phyloP scores from a whole-genome alignment of 92 coral and sea anemone species.

The Porites cylindrica region DNA sequence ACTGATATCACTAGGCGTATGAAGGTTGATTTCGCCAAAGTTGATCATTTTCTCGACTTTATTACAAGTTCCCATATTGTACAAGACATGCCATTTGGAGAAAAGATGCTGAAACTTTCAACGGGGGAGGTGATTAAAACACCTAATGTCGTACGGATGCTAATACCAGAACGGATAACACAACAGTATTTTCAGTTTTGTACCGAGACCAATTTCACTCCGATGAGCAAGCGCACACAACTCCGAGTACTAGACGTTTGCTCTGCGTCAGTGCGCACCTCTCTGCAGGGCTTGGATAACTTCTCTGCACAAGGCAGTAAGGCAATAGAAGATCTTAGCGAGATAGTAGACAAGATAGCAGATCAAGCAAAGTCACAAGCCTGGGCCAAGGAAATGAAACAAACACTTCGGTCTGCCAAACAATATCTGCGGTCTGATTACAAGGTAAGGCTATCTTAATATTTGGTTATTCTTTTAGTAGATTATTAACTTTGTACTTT shows the following conservation, averaged over 20 bases:
- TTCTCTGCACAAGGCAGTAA: conserved; percentile 58
- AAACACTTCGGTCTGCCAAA: conserved; percentile 27
- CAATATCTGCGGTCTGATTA: conserved; percentile 36
- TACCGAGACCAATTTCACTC: conserved; percentile 55
- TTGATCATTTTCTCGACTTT: conserved; percentile 56
- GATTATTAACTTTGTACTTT: neutral
- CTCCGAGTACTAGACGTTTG: conserved; percentile 56
- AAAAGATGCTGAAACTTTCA: conserved; percentile 49
- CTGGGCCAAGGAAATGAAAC: conserved; percentile 43
- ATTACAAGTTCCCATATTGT: conserved; percentile 66
- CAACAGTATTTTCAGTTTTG: conserved; percentile 62
- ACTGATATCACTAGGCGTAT: conserved; percentile 36
- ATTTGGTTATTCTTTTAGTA: neutral
- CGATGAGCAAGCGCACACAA: conserved; percentile 63
- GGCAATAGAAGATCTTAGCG: conserved; percentile 56
- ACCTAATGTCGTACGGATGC: conserved; percentile 56
- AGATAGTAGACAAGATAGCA: conserved; percentile 42
- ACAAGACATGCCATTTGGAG: conserved; percentile 72
- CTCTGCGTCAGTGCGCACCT: conserved; percentile 62
- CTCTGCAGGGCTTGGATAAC: conserved; percentile 70
- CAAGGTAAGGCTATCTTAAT: conserved; percentile 23
- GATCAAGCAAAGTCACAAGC: conserved; percentile 3
- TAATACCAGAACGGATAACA: conserved; percentile 65
- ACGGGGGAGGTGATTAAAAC: conserved; percentile 63
- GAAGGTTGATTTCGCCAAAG: conserved; percentile 40